Percentiles rank a stretch among this genome's conserved stretches.
phyloP scores from a whole-genome alignment of 2,888 invertebrate species.

The Phorcus lineatus region DNA sequence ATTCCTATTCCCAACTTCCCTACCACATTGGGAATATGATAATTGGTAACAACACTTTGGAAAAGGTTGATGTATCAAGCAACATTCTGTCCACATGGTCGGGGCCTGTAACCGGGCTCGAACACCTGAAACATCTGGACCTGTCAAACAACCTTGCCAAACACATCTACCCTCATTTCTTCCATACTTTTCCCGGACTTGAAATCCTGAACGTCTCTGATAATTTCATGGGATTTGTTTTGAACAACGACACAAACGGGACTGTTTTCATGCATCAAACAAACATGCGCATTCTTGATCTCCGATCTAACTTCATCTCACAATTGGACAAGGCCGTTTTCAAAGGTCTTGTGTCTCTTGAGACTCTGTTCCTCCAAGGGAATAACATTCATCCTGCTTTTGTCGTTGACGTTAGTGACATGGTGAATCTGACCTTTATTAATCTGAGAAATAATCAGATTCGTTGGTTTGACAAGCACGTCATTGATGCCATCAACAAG shows the following conservation, averaged over 20 bases:
- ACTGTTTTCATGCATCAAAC: neutral
- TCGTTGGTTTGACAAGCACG: neutral
- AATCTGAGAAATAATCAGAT: neutral
- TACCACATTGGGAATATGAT: slow-evolving; percentile 8
- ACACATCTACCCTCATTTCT: neutral
- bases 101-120: slow-evolving; percentile 13
- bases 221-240: neutral
- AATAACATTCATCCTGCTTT: neutral
- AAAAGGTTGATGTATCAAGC: neutral
- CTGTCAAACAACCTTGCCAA: neutral
- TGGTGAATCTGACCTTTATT: neutral
- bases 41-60: neutral
- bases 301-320: slow-evolving; percentile 8
- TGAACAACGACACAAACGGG: neutral
- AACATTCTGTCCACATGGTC: slow-evolving; percentile 24
- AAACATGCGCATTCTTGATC: neutral
- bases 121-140: neutral
- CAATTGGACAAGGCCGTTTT: neutral
- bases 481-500: neutral
- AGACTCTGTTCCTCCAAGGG: neutral
- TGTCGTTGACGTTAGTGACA: neutral
- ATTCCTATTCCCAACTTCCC: neutral
- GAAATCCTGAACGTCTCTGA: neutral
- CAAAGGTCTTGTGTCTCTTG: neutral
- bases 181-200: neutral